phyloP scores from a whole-genome alignment of 2,113 vertebrate genomes.

The Alexandromys fortis region DNA sequence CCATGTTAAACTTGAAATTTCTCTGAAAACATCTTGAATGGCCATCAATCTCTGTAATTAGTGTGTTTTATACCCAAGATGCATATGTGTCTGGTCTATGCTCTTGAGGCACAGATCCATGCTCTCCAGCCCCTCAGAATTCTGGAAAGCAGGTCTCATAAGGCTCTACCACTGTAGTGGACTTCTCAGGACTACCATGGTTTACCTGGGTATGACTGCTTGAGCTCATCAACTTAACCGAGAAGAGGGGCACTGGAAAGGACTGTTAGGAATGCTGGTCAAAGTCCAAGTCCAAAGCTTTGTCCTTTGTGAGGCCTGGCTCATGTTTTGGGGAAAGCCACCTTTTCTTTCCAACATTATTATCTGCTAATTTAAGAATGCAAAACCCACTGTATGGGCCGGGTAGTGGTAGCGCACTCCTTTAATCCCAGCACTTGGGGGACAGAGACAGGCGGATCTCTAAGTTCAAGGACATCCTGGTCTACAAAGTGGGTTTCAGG shows the following conservation, averaged over 20 bases:
- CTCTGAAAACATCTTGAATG: background rate
- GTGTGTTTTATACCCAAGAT: background rate
- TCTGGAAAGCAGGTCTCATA: background rate
- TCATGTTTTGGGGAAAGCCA: background rate
- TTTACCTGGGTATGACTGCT: background rate
- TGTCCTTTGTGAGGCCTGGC: background rate
- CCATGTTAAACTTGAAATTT: background rate
- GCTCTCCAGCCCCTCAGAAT: background rate
- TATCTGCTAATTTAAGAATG: background rate
- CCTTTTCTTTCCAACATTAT: constrained; percentile 14
- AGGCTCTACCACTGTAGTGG: background rate
- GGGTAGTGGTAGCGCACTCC: background rate
- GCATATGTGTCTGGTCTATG: background rate
- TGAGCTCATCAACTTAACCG: background rate
- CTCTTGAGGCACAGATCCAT: background rate
- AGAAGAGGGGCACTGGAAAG: background rate
- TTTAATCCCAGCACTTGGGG: background rate
- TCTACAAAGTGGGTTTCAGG: background rate
- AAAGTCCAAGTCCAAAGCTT: constrained; percentile 1
- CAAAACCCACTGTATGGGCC: background rate
- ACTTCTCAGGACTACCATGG: background rate
- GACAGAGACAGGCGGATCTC: background rate
- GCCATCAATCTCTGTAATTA: background rate
- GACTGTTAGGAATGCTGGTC: constrained; percentile 7
- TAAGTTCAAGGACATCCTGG: background rate